Conservation (phyloP, 2,797 vertebrate species). For the Phylloscopus collybita region DNA sequence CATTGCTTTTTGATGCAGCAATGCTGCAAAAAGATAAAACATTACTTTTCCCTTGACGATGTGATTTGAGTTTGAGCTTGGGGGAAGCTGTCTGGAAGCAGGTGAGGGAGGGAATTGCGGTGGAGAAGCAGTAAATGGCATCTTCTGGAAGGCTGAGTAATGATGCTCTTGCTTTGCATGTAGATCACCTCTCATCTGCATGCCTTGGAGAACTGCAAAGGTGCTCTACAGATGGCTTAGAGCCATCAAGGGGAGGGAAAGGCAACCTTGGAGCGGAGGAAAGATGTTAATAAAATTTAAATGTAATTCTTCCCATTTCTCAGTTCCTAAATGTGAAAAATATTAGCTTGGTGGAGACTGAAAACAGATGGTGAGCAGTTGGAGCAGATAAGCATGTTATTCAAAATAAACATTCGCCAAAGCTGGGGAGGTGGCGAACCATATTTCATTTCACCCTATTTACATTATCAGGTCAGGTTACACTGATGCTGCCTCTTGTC, state of each 20-base stretch:
- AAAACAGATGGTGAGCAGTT: constrained; percentile 89
- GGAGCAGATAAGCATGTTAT: constrained; percentile 83
- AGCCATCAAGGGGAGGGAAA: constrained; percentile 24
- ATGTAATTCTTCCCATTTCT: constrained; percentile 71
- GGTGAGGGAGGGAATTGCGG: background rate
- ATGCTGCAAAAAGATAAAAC: background rate
- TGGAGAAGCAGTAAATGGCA: background rate
- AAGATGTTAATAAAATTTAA: constrained; percentile 72
- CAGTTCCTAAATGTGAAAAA: constrained; percentile 77
- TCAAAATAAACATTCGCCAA: constrained; percentile 84
- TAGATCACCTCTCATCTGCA: constrained; percentile 29
- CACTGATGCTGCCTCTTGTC: constrained; percentile 70
- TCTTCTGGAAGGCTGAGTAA: background rate
- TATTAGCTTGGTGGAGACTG: constrained; percentile 78
- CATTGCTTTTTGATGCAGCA: background rate
- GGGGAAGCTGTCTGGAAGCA: background rate
- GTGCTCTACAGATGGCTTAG: constrained; percentile 59
- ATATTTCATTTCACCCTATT: constrained; percentile 76
- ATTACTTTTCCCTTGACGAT: background rate
- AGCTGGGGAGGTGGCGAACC: constrained; percentile 74
- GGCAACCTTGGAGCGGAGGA: constrained; percentile 39
- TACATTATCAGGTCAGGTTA: constrained; percentile 74
- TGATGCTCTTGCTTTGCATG: constrained; percentile 22
- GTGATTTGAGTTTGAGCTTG: background rate
- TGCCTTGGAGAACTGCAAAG: constrained; percentile 25